These are phyloP conservation scores for Vireo altiloquus DNA, from an alignment of 2,113 vertebrate genomes.

Conservation along the genomic window DNA sequence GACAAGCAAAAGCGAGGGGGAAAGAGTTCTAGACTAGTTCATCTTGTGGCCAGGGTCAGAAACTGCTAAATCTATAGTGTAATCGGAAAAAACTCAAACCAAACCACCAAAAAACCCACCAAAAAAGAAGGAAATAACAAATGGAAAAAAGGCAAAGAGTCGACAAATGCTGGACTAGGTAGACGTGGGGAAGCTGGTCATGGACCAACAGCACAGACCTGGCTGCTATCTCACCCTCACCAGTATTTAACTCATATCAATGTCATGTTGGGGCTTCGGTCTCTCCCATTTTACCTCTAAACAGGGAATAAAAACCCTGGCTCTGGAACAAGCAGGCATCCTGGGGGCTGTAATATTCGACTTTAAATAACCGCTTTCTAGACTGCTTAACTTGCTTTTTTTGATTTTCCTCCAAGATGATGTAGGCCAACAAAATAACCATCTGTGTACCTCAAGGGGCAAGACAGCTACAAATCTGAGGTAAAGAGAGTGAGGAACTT, in stretches of 20 bases:
- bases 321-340: background rate
- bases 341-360: background rate
- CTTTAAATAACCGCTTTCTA: background rate
- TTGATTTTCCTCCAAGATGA: background rate
- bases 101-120: background rate
- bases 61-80: background rate
- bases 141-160: background rate
- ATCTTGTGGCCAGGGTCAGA: too few species aligned
- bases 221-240: fast-evolving
- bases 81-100: background rate
- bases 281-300: background rate
- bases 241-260: background rate
- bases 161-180: background rate
- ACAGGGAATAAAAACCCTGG: background rate
- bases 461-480: background rate
- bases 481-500: background rate
- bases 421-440: background rate
- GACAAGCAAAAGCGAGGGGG: background rate
- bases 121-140: background rate
- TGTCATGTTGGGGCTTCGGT: fast-evolving
- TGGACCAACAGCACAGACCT: background rate
- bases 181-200: background rate
- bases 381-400: background rate
- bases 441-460: background rate
- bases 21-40: background rate